Conservation (phyloP, 2,797 vertebrate species). For the Triplophysa yarkandensis region DNA sequence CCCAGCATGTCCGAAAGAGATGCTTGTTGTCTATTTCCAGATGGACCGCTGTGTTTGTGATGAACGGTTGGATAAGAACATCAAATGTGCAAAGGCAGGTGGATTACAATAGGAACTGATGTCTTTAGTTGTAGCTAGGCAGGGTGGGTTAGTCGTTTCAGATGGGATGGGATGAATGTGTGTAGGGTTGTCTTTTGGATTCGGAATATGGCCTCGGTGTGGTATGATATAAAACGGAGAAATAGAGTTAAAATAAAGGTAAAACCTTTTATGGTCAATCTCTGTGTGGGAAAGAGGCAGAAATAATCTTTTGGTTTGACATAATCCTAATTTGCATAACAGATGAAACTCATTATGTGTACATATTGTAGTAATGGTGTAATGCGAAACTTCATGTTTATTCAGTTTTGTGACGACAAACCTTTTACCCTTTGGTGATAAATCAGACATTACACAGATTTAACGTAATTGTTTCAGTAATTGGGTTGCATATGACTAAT, state of each 20-base stretch:
- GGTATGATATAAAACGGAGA: neutral
- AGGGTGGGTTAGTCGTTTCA: constrained; percentile 1
- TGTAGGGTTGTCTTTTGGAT: neutral
- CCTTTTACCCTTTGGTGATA: constrained; percentile 28
- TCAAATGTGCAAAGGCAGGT: constrained; percentile 26
- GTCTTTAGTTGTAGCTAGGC: constrained; percentile 2
- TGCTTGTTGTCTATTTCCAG: neutral
- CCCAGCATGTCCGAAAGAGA: constrained; percentile 2
- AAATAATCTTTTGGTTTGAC: constrained; percentile 24
- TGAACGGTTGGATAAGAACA: constrained; percentile 16
- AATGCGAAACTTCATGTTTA: constrained; percentile 9
- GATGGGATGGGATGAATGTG: neutral
- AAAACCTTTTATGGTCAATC: constrained; percentile 1
- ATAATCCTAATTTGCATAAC: constrained; percentile 38
- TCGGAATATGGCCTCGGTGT: neutral
- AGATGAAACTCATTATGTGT: constrained; percentile 38
- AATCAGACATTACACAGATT: constrained; percentile 17
- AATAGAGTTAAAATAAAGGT: constrained; percentile 9
- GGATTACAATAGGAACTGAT: neutral
- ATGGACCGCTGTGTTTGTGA: constrained; percentile 2
- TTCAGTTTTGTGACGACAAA: constrained; percentile 17
- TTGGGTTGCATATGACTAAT: neutral
- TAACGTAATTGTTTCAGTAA: neutral
- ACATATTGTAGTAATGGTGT: constrained; percentile 6
- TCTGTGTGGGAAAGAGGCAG: constrained; percentile 16